Evolutionary conservation across 64 coral and sea anemone species (phyloP).

Genomic region (Stichodactyla helianthus): DNA sequence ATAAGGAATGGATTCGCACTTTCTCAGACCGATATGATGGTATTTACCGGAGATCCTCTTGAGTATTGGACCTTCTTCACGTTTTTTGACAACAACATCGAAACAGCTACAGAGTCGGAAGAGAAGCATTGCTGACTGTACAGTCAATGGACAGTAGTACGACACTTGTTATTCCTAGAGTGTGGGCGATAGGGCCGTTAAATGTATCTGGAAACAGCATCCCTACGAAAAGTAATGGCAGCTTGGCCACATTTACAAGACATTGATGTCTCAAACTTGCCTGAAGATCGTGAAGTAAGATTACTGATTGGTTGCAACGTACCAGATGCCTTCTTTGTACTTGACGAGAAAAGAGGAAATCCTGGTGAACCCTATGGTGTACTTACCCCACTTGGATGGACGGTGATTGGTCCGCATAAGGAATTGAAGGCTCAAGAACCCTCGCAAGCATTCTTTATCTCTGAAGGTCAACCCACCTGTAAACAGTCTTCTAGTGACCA

Average conservation of each 20-base stretch:
- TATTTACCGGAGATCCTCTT: conserved; percentile 1
- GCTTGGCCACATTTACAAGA: conserved; percentile 42
- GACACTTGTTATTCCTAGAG: not conserved
- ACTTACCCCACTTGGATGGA: conserved; percentile 40
- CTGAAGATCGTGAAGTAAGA: not conserved
- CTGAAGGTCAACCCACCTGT: not conserved
- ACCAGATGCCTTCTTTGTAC: not conserved
- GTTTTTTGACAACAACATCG: not conserved
- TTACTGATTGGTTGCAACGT: conserved; percentile 19
- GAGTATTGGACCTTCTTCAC: not conserved
- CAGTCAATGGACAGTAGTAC: not conserved
- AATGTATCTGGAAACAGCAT: conserved; percentile 35
- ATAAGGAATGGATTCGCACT: not conserved
- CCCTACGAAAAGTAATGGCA: conserved; percentile 13
- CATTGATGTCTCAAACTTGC: not conserved
- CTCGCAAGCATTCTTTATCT: not conserved
- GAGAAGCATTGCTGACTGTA: not conserved
- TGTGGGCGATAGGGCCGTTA: conserved; percentile 31
- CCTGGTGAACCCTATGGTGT: conserved; percentile 67
- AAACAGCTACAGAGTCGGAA: not conserved
- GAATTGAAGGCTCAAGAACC: not conserved
- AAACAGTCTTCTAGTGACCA: not conserved
- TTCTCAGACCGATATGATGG: not conserved
- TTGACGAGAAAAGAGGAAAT: not conserved
- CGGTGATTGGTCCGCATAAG: conserved; percentile 43